phyloP scores from a whole-genome alignment of 2,113 vertebrate species.

The Hipposideros armiger region DNA sequence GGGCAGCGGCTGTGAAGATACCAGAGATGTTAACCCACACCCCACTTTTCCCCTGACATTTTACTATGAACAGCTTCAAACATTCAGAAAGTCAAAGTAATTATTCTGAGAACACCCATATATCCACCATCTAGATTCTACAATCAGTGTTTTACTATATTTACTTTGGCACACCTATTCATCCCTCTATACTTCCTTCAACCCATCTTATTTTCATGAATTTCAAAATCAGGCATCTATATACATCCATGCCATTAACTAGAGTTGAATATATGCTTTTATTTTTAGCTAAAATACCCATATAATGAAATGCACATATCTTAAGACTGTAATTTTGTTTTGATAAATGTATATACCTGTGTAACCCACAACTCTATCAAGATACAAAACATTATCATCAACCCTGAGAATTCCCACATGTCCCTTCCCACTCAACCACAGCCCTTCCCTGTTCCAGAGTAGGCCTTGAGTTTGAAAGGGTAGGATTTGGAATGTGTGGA shows the following conservation, averaged over 20 bases:
- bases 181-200: background rate
- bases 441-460: background rate
- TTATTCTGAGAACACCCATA: background rate
- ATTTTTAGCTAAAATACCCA: conserved; percentile 45
- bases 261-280: background rate
- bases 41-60: background rate
- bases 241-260: background rate
- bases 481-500: conserved; percentile 42
- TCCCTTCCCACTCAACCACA: conserved; percentile 12
- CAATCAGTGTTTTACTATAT: conserved; percentile 14
- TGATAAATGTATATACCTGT: conserved; percentile 6
- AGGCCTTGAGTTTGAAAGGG: conserved; percentile 29
- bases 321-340: conserved; percentile 45
- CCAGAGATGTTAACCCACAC: background rate
- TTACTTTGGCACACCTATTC: conserved; percentile 25
- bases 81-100: conserved; percentile 45
- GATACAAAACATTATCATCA: background rate
- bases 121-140: conserved; percentile 18
- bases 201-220: conserved; percentile 4
- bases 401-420: background rate
- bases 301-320: background rate
- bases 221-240: conserved; percentile 43
- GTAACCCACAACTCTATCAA: background rate
- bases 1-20: conserved; percentile 6
- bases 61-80: conserved; percentile 37